phyloP scores from a whole-genome alignment of 2,888 invertebrate genomes.

The Cephonodes hylas region DNA sequence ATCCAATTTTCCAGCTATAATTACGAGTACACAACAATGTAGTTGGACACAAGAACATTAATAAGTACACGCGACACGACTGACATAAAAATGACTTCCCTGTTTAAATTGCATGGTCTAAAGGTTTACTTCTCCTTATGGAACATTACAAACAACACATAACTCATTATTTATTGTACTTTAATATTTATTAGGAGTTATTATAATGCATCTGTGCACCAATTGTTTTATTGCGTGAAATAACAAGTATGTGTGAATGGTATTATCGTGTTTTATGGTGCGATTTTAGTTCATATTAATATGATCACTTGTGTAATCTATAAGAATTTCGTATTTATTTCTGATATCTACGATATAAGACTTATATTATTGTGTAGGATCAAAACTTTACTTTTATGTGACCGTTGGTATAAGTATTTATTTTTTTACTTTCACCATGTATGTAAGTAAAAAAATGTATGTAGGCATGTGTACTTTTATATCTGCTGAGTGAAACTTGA shows the following conservation, averaged over 20 bases:
- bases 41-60: background rate
- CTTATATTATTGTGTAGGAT: no score
- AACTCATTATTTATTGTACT: background rate
- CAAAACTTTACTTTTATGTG: no score
- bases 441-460: no score
- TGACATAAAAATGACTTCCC: background rate
- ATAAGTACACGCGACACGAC: background rate
- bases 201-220: background rate
- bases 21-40: background rate
- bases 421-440: no score
- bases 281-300: background rate
- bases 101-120: background rate
- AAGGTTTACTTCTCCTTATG: background rate
- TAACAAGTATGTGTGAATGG: background rate
- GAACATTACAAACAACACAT: background rate
- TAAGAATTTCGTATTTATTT: no score
- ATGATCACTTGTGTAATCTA: no score
- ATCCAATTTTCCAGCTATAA: background rate
- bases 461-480: no score
- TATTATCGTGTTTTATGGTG: background rate
- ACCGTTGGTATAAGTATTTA: no score
- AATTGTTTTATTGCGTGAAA: background rate
- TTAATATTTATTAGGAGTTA: background rate
- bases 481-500: no score
- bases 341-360: no score